These are phyloP conservation scores for Agriopis aurantiaria DNA, from an alignment of 2,888 invertebrate genomes.

Conservation along the genomic window DNA sequence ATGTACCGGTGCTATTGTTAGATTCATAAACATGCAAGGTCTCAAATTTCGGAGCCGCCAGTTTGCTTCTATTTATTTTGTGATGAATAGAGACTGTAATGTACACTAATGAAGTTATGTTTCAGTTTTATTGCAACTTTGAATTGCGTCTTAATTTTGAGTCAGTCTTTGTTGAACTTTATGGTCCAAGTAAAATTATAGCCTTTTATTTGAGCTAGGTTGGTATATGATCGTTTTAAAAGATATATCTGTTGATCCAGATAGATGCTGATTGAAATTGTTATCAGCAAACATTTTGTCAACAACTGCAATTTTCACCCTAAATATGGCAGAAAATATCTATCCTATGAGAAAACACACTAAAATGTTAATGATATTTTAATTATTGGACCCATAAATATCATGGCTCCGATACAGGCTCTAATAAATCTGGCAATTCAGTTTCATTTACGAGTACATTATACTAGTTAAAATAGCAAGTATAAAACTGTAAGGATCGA, in stretches of 20 bases:
- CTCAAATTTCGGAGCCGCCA: conserved; percentile 47
- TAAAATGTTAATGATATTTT: conserved; percentile 69
- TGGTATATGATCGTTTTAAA: no score
- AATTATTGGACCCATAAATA: conserved; percentile 72
- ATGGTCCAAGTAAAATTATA: neutral
- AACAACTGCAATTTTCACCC: neutral
- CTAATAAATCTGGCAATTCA: conserved; percentile 69
- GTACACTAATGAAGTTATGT: conserved; percentile 43
- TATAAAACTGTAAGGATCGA: conserved; percentile 53
- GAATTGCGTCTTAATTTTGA: neutral
- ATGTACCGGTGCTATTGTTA: conserved; percentile 61
- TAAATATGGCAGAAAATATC: neutral
- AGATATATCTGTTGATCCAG: no score
- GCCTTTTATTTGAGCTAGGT: neutral
- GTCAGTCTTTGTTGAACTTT: no score
- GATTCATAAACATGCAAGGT: conserved; percentile 52
- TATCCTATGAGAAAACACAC: conserved; percentile 57
- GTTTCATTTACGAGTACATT: conserved; percentile 62
- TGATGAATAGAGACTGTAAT: conserved; percentile 39
- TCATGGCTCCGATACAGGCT: conserved; percentile 55
- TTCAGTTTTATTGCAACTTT: conserved; percentile 20
- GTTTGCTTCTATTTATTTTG: conserved; percentile 46
- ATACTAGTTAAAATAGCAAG: conserved; percentile 60
- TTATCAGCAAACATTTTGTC: neutral
- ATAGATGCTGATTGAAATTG: no score